Evolutionary conservation across 2,797 vertebrate species (phyloP).

Genomic region (Coranthus polyacanthus): DNA sequence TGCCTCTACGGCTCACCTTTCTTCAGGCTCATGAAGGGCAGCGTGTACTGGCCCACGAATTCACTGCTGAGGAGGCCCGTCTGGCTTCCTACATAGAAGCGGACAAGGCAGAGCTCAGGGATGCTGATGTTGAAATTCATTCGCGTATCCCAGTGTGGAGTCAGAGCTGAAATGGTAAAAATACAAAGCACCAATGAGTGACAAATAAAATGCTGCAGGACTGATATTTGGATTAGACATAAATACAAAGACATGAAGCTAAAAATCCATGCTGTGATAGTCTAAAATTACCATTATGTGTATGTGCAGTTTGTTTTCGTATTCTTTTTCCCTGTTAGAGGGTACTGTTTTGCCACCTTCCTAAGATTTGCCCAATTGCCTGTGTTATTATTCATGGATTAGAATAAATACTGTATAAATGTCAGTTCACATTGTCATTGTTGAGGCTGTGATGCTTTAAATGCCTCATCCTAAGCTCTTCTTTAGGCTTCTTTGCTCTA

Average conservation of each 20-base stretch:
- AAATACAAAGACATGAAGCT: too few relatives aligned
- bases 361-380: too few relatives aligned
- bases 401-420: too few relatives aligned
- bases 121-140: slow-evolving; percentile 86
- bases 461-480: not conserved
- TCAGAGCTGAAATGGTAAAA: slow-evolving; percentile 80
- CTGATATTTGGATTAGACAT: too few relatives aligned
- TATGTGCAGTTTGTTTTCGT: too few relatives aligned
- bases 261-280: too few relatives aligned
- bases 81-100: slow-evolving; percentile 88
- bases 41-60: slow-evolving; percentile 90
- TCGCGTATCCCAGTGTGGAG: slow-evolving; percentile 86
- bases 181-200: not conserved
- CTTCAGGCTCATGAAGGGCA: slow-evolving; percentile 88
- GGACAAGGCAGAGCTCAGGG: slow-evolving; percentile 89
- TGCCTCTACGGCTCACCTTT: slow-evolving; percentile 85
- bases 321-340: too few relatives aligned
- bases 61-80: slow-evolving; percentile 81
- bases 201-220: too few relatives aligned
- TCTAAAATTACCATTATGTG: too few relatives aligned
- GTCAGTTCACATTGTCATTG: too few relatives aligned
- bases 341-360: too few relatives aligned
- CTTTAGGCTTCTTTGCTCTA: not conserved
- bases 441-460: not conserved
- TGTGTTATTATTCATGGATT: too few relatives aligned